These are phyloP conservation scores for Thelaira solivaga DNA, from an alignment of 2,888 invertebrate species.

Conservation along the genomic window DNA sequence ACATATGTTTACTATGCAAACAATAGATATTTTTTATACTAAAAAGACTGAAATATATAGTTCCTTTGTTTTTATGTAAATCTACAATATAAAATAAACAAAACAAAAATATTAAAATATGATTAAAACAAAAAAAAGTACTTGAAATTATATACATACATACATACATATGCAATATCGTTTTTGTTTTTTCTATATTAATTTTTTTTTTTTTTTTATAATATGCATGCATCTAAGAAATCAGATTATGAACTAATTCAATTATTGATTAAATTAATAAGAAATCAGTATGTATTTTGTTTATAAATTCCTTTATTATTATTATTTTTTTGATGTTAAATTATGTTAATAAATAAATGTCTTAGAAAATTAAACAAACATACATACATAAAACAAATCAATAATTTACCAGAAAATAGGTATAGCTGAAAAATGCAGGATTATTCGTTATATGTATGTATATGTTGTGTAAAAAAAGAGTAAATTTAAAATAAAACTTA, in stretches of 20 bases:
- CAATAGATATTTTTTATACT: constrained; percentile 74
- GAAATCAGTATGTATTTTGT: not conserved
- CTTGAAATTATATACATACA: constrained; percentile 21
- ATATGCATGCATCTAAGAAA: constrained; percentile 25
- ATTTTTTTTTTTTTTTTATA: not conserved
- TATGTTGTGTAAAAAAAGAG: no score
- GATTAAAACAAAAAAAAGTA: constrained; percentile 61
- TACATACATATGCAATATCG: not conserved
- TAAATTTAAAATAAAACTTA: no score
- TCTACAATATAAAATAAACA: constrained; percentile 63
- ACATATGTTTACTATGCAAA: constrained; percentile 62
- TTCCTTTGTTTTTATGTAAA: constrained; percentile 78
- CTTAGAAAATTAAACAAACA: no score
- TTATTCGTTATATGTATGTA: no score
- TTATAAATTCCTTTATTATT: not conserved
- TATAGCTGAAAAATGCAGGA: no score
- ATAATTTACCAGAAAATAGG: no score
- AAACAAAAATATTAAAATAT: constrained; percentile 30
- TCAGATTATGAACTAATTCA: constrained; percentile 2
- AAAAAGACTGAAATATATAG: constrained; percentile 78
- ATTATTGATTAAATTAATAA: constrained; percentile 5
- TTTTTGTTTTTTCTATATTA: not conserved
- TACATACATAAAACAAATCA: no score
- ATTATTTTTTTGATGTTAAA: not conserved
- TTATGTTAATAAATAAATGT: no score